Percentiles rank a stretch among this genome's conserved stretches.
phyloP scores from a whole-genome alignment of 2,797 vertebrate species.

The Eulemur mongoz region DNA sequence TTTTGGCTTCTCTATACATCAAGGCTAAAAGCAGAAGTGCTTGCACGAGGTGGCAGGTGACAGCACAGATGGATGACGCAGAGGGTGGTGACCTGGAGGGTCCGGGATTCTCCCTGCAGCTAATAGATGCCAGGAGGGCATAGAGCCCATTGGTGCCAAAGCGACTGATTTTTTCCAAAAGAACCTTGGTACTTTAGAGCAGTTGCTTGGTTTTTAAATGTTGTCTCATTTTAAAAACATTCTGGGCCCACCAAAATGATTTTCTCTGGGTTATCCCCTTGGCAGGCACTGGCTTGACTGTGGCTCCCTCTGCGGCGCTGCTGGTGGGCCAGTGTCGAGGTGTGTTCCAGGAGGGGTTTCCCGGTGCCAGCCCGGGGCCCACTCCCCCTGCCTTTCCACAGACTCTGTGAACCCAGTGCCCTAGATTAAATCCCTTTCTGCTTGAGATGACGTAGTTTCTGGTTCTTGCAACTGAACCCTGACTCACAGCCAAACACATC shows the following conservation, averaged over 20 bases:
- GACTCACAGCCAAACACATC: background rate
- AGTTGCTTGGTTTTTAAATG: background rate
- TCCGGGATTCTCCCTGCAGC: background rate
- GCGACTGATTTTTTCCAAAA: background rate
- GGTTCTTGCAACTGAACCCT: background rate
- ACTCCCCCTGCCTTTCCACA: background rate
- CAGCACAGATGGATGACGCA: background rate
- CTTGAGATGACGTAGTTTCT: background rate
- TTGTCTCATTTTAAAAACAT: background rate
- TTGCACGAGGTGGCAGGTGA: background rate
- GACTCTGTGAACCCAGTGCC: background rate
- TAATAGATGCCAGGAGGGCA: background rate
- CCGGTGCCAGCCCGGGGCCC: background rate
- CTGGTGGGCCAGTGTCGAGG: rapidly evolving
- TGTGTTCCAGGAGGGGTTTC: background rate
- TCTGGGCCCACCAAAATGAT: background rate
- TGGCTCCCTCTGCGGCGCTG: rapidly evolving
- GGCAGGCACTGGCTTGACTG: background rate
- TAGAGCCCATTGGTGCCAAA: background rate
- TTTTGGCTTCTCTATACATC: background rate
- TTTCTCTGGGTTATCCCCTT: background rate
- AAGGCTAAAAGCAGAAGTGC: background rate
- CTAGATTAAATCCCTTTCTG: background rate
- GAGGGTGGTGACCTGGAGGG: background rate
- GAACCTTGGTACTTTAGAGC: background rate